Base-by-base conservation (phyloP, 2,797 vertebrate species). In the Channa striata region DNA sequence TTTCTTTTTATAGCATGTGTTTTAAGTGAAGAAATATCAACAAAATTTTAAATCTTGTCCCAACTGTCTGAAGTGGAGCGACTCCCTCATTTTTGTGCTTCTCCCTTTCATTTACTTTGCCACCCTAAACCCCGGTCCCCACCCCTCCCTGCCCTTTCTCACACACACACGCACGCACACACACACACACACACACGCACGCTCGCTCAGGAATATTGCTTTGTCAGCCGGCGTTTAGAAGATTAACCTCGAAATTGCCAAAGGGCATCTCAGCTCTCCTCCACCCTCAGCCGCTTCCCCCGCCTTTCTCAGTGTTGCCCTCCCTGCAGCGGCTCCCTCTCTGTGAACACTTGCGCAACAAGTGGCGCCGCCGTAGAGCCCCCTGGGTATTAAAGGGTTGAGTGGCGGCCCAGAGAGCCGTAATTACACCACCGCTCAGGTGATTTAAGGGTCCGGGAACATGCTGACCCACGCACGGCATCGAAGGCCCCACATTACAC, bases 401-500 rank as follows among this genome's bases (percentile, higher is more conserved):
- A 88, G 89, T 81, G 84, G 87, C 83, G 86, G 90, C 88, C 89
- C 81, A 73, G 85, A 92, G 91, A 92, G 84, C 84, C 67, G 56
- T 92, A 94, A 94, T 94, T 94, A 94, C 89, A 85, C 85, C 85
- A 77, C 68, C 83, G 59, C 86, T 88, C 86, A 91, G 85, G 89
- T 93, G 90, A 91, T 91, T 91, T 92, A 88, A 88, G 85, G 84
- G 87, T 81, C 85, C 84, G 61, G 80, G 83, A 91, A 90, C 76
- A 87, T 74, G 85, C 82, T 92, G 91, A 93, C 93, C 91, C 90
- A 82, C 23, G 82, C 82, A 77, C 71, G 86, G 76, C 87, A 88
- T 81, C 67, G 65, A 61, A 82, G 78, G 59, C 80, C 70, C 77
- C 68, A 61, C 65, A 76, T 81, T 78, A 72, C 74, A 59, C 51